Evolutionary conservation across 2,113 vertebrate genomes (phyloP), one percentile per base, ranked within the genome.

Genomic region (Promerops cafer): DNA sequence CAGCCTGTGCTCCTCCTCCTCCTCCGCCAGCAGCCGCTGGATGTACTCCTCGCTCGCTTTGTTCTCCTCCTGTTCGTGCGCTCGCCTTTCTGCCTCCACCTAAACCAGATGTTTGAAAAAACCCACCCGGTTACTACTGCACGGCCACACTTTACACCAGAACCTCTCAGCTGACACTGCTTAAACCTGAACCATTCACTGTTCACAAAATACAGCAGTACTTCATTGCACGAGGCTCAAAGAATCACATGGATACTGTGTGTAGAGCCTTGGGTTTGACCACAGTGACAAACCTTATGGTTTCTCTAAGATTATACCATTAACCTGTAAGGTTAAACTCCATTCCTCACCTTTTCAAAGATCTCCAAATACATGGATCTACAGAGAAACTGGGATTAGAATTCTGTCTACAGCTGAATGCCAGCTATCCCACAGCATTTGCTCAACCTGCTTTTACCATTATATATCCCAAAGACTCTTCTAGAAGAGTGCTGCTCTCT

Each of bases 11-110:
- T 98, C 97, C 35, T 98, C 97, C 37, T 99, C 97, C 53, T 99
- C 99, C 94, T 99, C 98, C 2, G 97, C 98, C 81, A 99, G 94
- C 24, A 99, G 97, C 9, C 40, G 96, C 60, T 98, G 98, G 94
- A 99, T 99, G 78, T 98, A 98, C 27, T 98, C 98, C 96, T 99
- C 98, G 23, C 99, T 99, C 11, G 98, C 99, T 80, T 94, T 98
- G 70, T 96, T 97, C 96, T 99, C 98, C 87, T 99, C 98, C 81
- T 99, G 99, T 3, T 99, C 98, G 10, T 96, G 96, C 0, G 96
- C 98, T 54, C 97, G 97, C 76, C 98, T 98, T 90, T 99, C 99
- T 96, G 98, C 98, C 23, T 98, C 97, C 94, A 99, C 97, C 99
- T 99, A 90, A 90, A 72, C 7, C 30, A 40, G 11, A 3, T 0